A percentile compares a stretch with the other conserved stretches of the same genome.
phyloP scores from a whole-genome alignment of 1,140 invertebrate genomes.

The Amphibalanus amphitrite region DNA sequence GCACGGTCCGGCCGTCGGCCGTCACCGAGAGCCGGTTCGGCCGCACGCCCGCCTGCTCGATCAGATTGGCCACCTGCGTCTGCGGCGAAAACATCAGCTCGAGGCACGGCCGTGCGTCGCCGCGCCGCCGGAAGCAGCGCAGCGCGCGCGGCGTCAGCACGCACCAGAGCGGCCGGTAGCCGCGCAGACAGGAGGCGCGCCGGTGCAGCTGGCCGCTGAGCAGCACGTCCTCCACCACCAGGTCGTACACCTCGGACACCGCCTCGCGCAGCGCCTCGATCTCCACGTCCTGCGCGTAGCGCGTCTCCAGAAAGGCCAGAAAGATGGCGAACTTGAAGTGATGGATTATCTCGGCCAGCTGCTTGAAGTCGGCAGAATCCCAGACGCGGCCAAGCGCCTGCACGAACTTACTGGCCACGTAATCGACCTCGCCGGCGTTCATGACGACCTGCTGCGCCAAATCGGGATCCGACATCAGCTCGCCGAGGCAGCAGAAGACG shows the following conservation, averaged over 20 bases:
- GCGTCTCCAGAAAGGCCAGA: slow-evolving; percentile 47
- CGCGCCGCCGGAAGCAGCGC: slow-evolving; percentile 51
- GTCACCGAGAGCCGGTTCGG: slow-evolving; percentile 35
- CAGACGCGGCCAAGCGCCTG: slow-evolving; percentile 44
- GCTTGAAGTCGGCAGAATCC: slow-evolving; percentile 44
- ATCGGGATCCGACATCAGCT: slow-evolving; percentile 30
- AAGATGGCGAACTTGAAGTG: slow-evolving; percentile 43
- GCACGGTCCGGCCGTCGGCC: slow-evolving; percentile 45
- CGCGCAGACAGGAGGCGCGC: slow-evolving; percentile 35
- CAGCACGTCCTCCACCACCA: slow-evolving; percentile 54
- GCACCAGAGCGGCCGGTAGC: slow-evolving; percentile 60
- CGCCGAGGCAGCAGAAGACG: slow-evolving; percentile 55
- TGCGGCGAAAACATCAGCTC: slow-evolving; percentile 41
- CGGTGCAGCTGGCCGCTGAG: too few species aligned
- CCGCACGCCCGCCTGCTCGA: slow-evolving; percentile 13
- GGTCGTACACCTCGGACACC: slow-evolving; percentile 51
- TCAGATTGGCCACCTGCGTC: slow-evolving; percentile 42
- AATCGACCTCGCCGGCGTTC: slow-evolving; percentile 43
- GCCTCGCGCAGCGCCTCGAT: slow-evolving; percentile 44
- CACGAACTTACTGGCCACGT: slow-evolving; percentile 43
- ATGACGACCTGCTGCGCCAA: slow-evolving; percentile 36
- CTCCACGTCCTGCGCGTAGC: slow-evolving; percentile 38
- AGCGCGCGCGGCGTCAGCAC: slow-evolving; percentile 51
- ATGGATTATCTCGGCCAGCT: slow-evolving; percentile 39
- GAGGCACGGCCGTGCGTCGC: slow-evolving; percentile 50